Percentiles rank a stretch among this genome's conserved stretches.
These are phyloP conservation scores for Periphyllus acericola DNA, from an alignment of 2,888 invertebrate species.

Conservation along the genomic window DNA sequence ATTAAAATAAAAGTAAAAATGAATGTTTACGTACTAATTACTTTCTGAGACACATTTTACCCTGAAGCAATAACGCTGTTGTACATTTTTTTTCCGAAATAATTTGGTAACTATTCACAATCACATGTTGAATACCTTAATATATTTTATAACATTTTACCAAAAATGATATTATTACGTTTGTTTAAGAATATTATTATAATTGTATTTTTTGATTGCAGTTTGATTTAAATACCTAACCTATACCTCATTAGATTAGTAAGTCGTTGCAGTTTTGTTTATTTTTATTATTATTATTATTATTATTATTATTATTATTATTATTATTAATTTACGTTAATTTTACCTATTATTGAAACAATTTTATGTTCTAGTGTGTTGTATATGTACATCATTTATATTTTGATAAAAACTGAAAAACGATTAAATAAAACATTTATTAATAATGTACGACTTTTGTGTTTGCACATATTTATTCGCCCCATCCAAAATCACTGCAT, in stretches of 20 bases:
- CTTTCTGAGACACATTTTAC: neutral
- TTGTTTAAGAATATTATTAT: conserved; percentile 12
- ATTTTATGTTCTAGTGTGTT: conserved; percentile 42
- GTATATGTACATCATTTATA: conserved; percentile 43
- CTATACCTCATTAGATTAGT: conserved; percentile 33
- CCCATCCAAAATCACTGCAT: neutral
- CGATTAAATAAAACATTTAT: conserved; percentile 19
- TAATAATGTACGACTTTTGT: neutral
- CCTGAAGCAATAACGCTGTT: conserved; percentile 34
- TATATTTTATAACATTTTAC: conserved; percentile 12
- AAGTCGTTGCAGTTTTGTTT: conserved; percentile 44
- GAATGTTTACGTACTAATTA: neutral
- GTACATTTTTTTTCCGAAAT: neutral
- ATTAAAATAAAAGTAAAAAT: neutral
- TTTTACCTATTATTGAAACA: conserved; percentile 17
- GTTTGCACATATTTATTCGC: neutral
- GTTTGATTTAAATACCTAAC: conserved; percentile 3
- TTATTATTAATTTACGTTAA: conserved; percentile 41
- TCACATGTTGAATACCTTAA: neutral
- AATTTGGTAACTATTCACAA: neutral
- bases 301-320: conserved; percentile 40
- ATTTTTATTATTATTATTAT: conserved; percentile 15
- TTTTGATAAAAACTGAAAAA: conserved; percentile 28
- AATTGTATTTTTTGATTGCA: conserved; percentile 24
- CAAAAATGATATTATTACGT: neutral